A percentile compares a stretch with the other conserved stretches of the same genome.
These are phyloP conservation scores for Leptosomus discolor DNA, from an alignment of 2,113 vertebrate genomes.

Conservation along the genomic window DNA sequence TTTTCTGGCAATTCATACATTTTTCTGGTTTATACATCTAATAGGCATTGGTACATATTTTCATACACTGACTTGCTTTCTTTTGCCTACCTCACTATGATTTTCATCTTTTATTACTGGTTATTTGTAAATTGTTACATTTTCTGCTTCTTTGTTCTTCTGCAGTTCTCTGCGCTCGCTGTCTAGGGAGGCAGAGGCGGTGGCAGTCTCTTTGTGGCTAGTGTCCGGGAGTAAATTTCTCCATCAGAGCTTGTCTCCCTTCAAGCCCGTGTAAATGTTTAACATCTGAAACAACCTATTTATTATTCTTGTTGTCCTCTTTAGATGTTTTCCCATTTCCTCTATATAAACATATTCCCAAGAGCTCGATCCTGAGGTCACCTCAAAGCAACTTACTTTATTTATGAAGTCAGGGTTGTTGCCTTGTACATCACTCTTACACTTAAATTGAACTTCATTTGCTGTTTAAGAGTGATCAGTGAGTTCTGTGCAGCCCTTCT, in stretches of 20 bases:
- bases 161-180: background rate
- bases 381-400: background rate
- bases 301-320: background rate
- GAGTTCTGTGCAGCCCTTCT: background rate
- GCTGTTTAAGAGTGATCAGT: background rate
- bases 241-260: background rate
- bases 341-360: background rate
- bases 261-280: background rate
- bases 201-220: background rate
- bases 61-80: background rate
- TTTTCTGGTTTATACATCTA: background rate
- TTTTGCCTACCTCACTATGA: background rate
- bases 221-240: background rate
- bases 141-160: background rate
- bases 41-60: background rate
- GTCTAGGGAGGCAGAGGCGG: background rate
- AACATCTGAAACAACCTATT: background rate
- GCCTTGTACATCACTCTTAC: background rate
- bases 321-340: background rate
- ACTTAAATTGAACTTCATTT: background rate
- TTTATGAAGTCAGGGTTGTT: background rate
- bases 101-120: background rate
- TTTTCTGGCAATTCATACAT: background rate
- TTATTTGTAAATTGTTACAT: background rate
- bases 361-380: background rate